Base-by-base conservation (phyloP, 2,797 vertebrate genomes). In the Coracias cyanogaster region DNA sequence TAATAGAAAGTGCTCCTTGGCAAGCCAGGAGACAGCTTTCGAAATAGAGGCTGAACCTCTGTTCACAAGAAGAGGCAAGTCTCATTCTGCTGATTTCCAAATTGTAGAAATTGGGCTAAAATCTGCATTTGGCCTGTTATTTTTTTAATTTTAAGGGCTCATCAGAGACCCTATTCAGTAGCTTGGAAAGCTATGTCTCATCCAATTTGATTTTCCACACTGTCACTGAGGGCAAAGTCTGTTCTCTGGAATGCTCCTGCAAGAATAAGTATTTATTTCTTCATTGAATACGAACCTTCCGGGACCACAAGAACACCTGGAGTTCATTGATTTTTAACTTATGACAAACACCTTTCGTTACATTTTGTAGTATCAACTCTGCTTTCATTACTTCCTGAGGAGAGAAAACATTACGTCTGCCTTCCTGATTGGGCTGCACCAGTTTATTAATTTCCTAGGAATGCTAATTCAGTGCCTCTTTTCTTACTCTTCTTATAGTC, bases 271-370 rank as follows among this genome's bases (percentile, higher is more conserved):
- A 67, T 22, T 80, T 52, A 67, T 22, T 80, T 89, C 33, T 71
- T 85, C 54, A 31, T 48, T 74, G 64, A 54, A 96, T 95, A 80
- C 31, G 20, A 78, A 81, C 41, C 29, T 89, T 69, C 31, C 35
- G 91, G 46, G 28, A 67, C 57, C 37, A 86, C 1, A 1, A 22
- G 39, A 92, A 86, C 78, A 93, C 89, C 84, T 97, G 85, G 84
- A 86, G 46, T 66, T 93, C 54, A 86, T 69, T 88, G 79, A 33
- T 78, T 92, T 89, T 74, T 93, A 57, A 74, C 65, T 77, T 85
- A 60, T 15, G 52, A 94, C 84, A 87, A 93, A 82, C 19, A n/a
- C 3, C 9, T 9, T 15, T 87, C 0, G 0, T 65, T 94, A 80
- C 31, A 31, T 65, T 95, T 78, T 89, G 41, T 51, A 82, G 43